A percentile compares a stretch with the other conserved stretches of the same genome.
Evolutionary conservation across 2,797 vertebrate genomes (phyloP).

Genomic region (Phataginus tricuspis): DNA sequence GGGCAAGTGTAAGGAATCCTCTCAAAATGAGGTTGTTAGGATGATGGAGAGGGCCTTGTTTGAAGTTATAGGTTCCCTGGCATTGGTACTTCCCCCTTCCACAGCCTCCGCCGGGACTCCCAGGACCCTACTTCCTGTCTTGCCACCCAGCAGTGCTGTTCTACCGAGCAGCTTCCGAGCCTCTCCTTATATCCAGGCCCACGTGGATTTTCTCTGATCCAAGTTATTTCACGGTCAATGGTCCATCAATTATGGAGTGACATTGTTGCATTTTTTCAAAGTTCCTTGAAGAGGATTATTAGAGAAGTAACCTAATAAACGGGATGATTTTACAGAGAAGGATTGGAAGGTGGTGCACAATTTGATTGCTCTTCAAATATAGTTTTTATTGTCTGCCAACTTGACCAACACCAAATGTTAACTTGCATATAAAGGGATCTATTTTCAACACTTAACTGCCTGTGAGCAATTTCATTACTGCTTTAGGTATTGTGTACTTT

Average conservation of each 20-base stretch:
- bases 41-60: background rate
- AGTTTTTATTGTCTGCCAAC: background rate
- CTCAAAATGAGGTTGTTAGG: background rate
- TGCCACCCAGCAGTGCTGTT: background rate
- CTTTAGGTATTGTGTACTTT: background rate
- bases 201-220: background rate
- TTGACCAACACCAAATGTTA: background rate
- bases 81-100: background rate
- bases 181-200: background rate
- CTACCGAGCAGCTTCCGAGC: background rate
- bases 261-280: conserved; percentile 40
- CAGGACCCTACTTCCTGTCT: background rate
- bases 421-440: background rate
- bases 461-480: background rate
- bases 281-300: conserved; percentile 34
- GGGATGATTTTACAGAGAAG: background rate
- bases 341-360: background rate
- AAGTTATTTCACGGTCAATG: conserved; percentile 15
- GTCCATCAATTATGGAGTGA: background rate
- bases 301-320: background rate
- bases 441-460: rapidly evolving
- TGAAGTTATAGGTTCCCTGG: background rate
- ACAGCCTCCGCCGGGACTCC: background rate
- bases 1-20: background rate
- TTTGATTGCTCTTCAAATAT: conserved; percentile 25